Conservation (phyloP, 2,113 vertebrate genomes). For the Telmatochromis bifrenatus region DNA sequence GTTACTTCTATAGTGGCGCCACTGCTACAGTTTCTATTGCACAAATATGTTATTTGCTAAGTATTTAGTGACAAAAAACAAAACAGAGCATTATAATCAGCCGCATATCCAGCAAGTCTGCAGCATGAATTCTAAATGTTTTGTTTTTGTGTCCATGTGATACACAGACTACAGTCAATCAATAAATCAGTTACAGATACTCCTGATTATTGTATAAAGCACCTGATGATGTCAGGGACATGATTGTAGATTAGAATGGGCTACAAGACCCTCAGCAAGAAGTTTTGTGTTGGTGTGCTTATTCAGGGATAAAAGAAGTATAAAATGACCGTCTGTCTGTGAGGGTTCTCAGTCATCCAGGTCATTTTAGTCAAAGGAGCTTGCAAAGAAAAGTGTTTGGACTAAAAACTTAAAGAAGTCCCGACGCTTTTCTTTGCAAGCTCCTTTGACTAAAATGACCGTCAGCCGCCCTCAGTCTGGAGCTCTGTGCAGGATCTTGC, state of each 20-base stretch:
- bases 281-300: neutral
- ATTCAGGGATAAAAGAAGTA: neutral
- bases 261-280: neutral
- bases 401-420: too few species aligned
- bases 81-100: neutral
- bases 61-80: neutral
- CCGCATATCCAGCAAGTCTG: neutral
- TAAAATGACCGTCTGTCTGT: neutral
- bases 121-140: neutral
- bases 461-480: too few species aligned
- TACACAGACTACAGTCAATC: neutral
- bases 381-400: too few species aligned
- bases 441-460: too few species aligned
- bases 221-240: neutral
- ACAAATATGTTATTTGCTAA: neutral
- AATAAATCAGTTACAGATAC: neutral
- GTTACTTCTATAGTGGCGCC: neutral
- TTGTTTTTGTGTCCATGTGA: neutral
- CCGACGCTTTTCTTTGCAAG: rapidly evolving
- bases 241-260: neutral
- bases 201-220: neutral
- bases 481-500: too few species aligned
- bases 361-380: too few species aligned
- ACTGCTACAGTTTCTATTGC: neutral
- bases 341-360: too few species aligned